These are phyloP conservation scores for Ctenodactylus gundi DNA, from an alignment of 2,113 vertebrate genomes.

Conservation along the genomic window DNA sequence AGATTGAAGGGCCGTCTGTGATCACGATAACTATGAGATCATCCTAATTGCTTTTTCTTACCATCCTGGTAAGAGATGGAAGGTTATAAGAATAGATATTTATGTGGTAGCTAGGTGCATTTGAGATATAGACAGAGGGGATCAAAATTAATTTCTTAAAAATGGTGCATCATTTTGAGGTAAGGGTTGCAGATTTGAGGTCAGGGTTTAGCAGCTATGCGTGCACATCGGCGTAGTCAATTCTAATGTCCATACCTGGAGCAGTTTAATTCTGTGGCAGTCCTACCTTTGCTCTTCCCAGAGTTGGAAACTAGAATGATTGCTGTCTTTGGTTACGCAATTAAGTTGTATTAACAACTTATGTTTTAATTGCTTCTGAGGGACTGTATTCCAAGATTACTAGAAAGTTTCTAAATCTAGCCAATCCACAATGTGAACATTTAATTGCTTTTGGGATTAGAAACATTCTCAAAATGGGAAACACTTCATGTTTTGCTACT, in stretches of 20 bases:
- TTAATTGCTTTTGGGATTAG: constrained; percentile 63
- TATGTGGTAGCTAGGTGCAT: neutral
- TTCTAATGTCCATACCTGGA: neutral
- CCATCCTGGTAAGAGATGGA: neutral
- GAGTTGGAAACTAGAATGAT: neutral
- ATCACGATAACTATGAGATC: neutral
- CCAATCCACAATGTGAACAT: neutral
- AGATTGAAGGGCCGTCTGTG: neutral
- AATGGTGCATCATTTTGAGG: constrained; percentile 10
- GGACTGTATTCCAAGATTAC: constrained; percentile 46
- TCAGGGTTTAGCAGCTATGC: too few species aligned
- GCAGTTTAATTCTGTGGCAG: neutral
- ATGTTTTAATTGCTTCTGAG: constrained; percentile 62
- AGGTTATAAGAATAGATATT: neutral
- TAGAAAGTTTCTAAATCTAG: constrained; percentile 41
- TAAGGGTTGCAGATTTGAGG: neutral
- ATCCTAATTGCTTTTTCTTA: neutral
- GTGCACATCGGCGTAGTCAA: neutral
- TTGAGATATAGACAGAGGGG: too few species aligned
- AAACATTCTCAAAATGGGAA: constrained; percentile 28
- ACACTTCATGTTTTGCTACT: constrained; percentile 10
- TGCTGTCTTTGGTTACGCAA: neutral
- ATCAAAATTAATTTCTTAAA: neutral
- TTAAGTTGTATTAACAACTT: constrained; percentile 35
- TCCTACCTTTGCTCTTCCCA: neutral